A percentile compares a stretch with the other conserved stretches of the same genome.
Conservation (phyloP, 2,888 invertebrate genomes). For the Campoplex capitator region DNA sequence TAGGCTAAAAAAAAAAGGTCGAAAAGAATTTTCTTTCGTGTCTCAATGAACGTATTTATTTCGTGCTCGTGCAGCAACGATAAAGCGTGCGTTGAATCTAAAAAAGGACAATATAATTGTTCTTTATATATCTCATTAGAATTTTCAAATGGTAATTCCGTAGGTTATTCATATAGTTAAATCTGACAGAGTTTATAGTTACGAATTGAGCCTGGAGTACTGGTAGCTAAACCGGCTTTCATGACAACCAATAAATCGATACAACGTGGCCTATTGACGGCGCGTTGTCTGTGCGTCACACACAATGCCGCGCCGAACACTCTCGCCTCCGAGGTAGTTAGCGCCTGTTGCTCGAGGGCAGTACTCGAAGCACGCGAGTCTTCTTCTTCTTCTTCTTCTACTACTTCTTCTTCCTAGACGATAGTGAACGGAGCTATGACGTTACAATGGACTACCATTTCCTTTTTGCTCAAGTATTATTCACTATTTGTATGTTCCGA, state of each 20-base stretch:
- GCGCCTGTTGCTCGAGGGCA: conserved; percentile 58
- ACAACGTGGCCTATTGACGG: conserved; percentile 50
- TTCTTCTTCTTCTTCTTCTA: conserved; percentile 23
- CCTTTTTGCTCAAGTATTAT: not conserved
- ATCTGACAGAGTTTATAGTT: conserved; percentile 41
- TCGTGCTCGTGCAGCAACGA: not conserved
- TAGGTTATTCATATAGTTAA: conserved; percentile 52
- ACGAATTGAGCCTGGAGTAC: conserved; percentile 27
- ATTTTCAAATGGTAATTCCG: conserved; percentile 48
- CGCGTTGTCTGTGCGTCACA: conserved; percentile 64
- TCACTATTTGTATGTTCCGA: not conserved
- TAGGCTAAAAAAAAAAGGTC: not conserved
- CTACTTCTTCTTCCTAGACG: conserved; percentile 15
- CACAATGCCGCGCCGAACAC: conserved; percentile 63
- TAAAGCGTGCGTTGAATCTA: conserved; percentile 21
- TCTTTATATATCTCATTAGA: conserved; percentile 40
- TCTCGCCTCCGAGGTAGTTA: conserved; percentile 69
- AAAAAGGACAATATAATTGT: conserved; percentile 47
- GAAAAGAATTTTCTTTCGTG: not conserved
- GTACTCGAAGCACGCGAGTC: conserved; percentile 26
- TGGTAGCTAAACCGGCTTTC: conserved; percentile 49
- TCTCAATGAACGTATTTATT: not conserved
- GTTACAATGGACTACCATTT: conserved; percentile 10
- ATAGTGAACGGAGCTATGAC: conserved; percentile 1
- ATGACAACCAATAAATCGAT: conserved; percentile 66